Evolutionary conservation across 2,888 invertebrate species (phyloP), one percentile per base, ranked within the genome.

Genomic region (Lepas anatifera): DNA sequence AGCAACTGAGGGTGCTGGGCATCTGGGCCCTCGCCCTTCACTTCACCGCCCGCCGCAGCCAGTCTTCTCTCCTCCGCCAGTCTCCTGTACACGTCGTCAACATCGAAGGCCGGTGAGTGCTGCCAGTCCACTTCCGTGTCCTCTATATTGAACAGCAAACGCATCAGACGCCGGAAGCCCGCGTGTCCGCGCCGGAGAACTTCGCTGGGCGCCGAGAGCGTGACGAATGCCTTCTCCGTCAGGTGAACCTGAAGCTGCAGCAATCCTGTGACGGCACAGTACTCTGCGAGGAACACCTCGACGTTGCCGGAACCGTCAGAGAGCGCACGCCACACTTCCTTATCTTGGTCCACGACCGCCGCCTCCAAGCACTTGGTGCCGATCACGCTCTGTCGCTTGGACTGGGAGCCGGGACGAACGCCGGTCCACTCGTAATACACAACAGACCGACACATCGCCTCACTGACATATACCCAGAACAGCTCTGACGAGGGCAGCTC

Each of bases 401-500:
- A 72, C 74, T 71, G 22, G 2, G 78, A 70, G 32, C 71, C 73
- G 69, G 64, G 70, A 73, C 76, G 75, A 32, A 69, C 67, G 13
- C 73, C 69, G 8, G 29, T 64, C 74, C 74, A 73, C 72, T 79
- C 78, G 74, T 76, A 78, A 70, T 78, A 78, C 8, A 79, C 67
- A 70, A 79, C 74, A 73, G 76, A 76, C 37, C 75, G 75, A 43
- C 73, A 72, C n/a, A 73, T 73, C 16, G 73, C 72, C 50, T 73
- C 68, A 73, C 77, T 76, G 0, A 79, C 74, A 73, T 79, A 79
- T 58, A 79, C 68, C 77, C 77, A 78, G 70, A 76, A 77, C 67
- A 77, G 84, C 95, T 71, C 93, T 93, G 66, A 94, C 94, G 70
- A 80, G 95, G 72, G 92, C 93, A 27, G 94, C 93, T 83, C 94